A percentile compares a stretch with the other conserved stretches of the same genome.
These are phyloP conservation scores for zebrafish (Danio rerio) DNA, from an alignment of 2,113 vertebrate species.

Conservation along the genomic window DNA sequence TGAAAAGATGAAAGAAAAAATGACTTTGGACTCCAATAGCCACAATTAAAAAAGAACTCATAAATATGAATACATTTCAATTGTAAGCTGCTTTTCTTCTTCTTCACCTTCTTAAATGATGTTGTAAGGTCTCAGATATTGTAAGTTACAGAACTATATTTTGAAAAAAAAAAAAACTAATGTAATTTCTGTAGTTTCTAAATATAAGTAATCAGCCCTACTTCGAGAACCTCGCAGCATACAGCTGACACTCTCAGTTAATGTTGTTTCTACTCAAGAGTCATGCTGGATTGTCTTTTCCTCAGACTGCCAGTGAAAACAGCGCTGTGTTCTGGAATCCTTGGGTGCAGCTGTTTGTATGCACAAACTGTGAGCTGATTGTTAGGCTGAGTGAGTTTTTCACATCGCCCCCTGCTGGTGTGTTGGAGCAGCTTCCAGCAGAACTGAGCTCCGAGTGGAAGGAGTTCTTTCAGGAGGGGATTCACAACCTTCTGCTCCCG, in stretches of 20 bases:
- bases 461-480: constrained; percentile 92
- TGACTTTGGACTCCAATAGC: too few species aligned
- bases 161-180: too few species aligned
- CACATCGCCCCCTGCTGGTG: constrained; percentile 71
- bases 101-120: too few species aligned
- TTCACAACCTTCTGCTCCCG: constrained; percentile 88
- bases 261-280: background rate
- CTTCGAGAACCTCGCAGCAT: background rate
- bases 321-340: constrained; percentile 78
- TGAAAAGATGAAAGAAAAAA: too few species aligned
- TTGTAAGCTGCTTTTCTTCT: too few species aligned
- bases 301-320: constrained; percentile 85
- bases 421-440: constrained; percentile 77
- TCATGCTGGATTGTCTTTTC: constrained; percentile 20
- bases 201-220: background rate
- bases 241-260: background rate
- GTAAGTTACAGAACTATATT: too few species aligned
- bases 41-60: too few species aligned
- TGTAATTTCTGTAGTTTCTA: too few species aligned
- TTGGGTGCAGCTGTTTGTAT: constrained; percentile 88
- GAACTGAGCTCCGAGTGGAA: constrained; percentile 88
- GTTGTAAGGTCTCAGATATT: too few species aligned
- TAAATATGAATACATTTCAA: too few species aligned
- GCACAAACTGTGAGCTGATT: constrained; percentile 84
- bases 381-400: constrained; percentile 85